phyloP scores from a whole-genome alignment of 2,797 vertebrate genomes.

The Dendrocincla tyrannina region DNA sequence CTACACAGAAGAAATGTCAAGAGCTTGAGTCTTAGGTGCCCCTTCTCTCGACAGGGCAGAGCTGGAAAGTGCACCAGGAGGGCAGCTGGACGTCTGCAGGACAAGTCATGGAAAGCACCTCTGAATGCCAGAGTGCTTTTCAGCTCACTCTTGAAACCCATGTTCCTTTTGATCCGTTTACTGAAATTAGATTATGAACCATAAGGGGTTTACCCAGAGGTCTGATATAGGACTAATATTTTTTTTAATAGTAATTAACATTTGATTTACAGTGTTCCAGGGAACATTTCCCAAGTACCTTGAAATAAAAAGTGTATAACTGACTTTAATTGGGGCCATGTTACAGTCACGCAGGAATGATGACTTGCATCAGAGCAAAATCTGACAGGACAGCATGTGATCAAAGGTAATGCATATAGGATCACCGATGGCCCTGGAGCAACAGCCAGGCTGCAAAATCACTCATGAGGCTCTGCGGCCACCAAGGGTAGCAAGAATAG shows the following conservation, averaged over 20 bases:
- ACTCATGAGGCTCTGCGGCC: neutral
- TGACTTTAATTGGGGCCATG: conserved; percentile 66
- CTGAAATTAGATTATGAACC: conserved; percentile 64
- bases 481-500: conserved; percentile 37
- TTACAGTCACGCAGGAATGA: conserved; percentile 50
- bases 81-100: neutral
- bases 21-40: neutral
- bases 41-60: neutral
- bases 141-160: conserved; percentile 37
- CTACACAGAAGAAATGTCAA: neutral
- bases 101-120: conserved; percentile 16
- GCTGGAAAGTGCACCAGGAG: neutral
- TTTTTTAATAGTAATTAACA: conserved; percentile 74
- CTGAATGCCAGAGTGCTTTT: conserved; percentile 38
- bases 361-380: conserved; percentile 66
- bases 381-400: conserved; percentile 69
- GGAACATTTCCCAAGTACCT: conserved; percentile 70
- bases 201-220: conserved; percentile 67
- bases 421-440: neutral
- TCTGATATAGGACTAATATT: conserved; percentile 67
- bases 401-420: conserved; percentile 58
- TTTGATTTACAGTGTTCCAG: conserved; percentile 72
- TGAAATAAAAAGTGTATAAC: conserved; percentile 70
- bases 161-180: conserved; percentile 65
- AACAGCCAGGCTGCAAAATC: conserved; percentile 12